Evolutionary conservation across 1,140 invertebrate species (phyloP).

Genomic region (Araneus ventricosus): DNA sequence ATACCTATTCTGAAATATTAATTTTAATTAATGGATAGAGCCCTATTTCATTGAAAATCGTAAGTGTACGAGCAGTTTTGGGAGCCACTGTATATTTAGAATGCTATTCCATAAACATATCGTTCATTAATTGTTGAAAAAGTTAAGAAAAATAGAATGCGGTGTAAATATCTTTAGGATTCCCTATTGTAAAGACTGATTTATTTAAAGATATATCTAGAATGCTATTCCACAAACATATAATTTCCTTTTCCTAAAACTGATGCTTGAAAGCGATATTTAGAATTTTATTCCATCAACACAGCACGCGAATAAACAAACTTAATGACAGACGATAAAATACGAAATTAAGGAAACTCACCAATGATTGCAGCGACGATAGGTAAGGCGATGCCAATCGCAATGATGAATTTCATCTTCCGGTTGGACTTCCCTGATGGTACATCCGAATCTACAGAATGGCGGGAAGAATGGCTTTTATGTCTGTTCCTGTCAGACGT

Average conservation of each 20-base stretch:
- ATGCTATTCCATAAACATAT: too few relatives aligned
- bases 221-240: too few relatives aligned
- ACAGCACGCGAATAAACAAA: neutral
- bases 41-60: too few relatives aligned
- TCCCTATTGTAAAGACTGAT: too few relatives aligned
- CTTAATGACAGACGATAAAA: neutral
- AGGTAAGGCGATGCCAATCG: constrained; percentile 56
- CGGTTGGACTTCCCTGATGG: constrained; percentile 7
- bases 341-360: constrained; percentile 35
- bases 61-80: too few relatives aligned
- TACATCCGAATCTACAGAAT: constrained; percentile 36
- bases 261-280: neutral
- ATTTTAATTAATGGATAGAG: too few relatives aligned
- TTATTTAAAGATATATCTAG: too few relatives aligned
- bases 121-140: too few relatives aligned
- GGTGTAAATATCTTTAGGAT: too few relatives aligned
- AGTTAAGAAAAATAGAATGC: too few relatives aligned
- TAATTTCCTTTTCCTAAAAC: neutral
- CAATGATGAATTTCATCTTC: constrained; percentile 69
- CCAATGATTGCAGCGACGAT: constrained; percentile 68
- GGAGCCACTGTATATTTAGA: too few relatives aligned
- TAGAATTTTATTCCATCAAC: neutral
- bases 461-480: constrained; percentile 36
- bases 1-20: too few relatives aligned
- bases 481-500: constrained; percentile 32